Evolutionary conservation across 1,140 invertebrate genomes (phyloP), one percentile per base, ranked within the genome.

Genomic region (Lepidotrigona ventralis): DNA sequence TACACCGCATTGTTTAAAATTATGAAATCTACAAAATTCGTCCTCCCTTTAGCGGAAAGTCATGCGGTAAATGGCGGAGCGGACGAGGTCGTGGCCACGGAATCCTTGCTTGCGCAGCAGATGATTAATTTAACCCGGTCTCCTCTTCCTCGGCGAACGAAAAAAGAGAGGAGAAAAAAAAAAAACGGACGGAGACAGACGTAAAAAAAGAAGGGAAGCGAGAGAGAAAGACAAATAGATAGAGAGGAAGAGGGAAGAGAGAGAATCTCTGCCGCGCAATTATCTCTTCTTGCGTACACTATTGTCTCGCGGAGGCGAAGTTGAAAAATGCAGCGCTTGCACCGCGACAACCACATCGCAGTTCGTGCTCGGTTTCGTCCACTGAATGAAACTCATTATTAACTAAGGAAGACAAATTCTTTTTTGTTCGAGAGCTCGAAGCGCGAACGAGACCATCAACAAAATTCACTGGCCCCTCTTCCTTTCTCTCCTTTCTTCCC

Each of bases 261-360:
- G 64, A 56, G 68, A 69, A 53, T 51, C 63, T 29, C 54, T 39
- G 39, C 74, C 46, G 72, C 33, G 74, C 81, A 83, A 83, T 83
- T 83, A 83, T 78, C 81, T 78, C 81, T 83, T 78, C 81, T 83
- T 83, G 81, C 81, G 66, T 78, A 39, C 66, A 78, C 81, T 78
- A 83, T 83, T 83, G 81, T 83, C 75, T 83, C 75, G 14, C 53
- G 74, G 33, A 71, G 81, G 66, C 81, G 46, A 83, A 83, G 81
- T 77, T 83, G 81, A 83, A 83, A 83, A 83, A 83, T 83, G 81
- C 81, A 83, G 33, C 74, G 81, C 66, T 83, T 83, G 81, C 81
- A 78, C 81, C 81, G 81, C 81, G 81, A 70, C 64, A 68, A 74
- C 66, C 81, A 76, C 81, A 68, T 78, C 69, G 74, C 64, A 60